Conservation (phyloP, 2,113 vertebrate species). For the Passer domesticus region DNA sequence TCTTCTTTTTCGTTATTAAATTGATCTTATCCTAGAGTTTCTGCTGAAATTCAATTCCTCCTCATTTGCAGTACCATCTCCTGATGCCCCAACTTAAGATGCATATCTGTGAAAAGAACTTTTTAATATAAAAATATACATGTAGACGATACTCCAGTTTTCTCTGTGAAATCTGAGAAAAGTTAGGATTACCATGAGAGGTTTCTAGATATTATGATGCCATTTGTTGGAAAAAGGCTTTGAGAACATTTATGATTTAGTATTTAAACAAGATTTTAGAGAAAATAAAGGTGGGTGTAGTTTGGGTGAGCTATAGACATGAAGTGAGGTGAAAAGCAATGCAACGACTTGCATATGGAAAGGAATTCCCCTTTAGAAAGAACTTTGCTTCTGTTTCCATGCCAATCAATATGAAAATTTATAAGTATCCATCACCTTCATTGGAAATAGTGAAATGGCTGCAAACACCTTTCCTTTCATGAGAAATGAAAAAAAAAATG, state of each 20-base stretch:
- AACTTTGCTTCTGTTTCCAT: neutral
- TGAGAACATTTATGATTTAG: neutral
- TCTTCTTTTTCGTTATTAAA: neutral
- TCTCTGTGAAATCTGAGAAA: neutral
- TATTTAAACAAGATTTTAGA: neutral
- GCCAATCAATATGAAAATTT: neutral
- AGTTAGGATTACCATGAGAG: neutral
- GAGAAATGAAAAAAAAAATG: neutral
- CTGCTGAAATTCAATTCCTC: neutral
- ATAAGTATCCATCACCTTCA: neutral
- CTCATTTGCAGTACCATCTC: neutral
- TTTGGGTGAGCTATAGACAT: neutral
- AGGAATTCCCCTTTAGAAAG: neutral
- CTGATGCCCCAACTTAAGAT: neutral
- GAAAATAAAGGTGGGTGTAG: neutral
- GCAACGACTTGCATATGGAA: neutral
- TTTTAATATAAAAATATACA: neutral
- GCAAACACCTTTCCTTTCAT: rapidly evolving
- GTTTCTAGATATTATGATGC: neutral
- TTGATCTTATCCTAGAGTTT: neutral
- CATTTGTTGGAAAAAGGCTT: neutral
- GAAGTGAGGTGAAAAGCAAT: neutral
- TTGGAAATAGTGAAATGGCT: neutral
- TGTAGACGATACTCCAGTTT: neutral
- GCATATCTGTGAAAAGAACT: neutral